phyloP scores from a whole-genome alignment of 2,113 vertebrate species.

The Australoheros scitulus region DNA sequence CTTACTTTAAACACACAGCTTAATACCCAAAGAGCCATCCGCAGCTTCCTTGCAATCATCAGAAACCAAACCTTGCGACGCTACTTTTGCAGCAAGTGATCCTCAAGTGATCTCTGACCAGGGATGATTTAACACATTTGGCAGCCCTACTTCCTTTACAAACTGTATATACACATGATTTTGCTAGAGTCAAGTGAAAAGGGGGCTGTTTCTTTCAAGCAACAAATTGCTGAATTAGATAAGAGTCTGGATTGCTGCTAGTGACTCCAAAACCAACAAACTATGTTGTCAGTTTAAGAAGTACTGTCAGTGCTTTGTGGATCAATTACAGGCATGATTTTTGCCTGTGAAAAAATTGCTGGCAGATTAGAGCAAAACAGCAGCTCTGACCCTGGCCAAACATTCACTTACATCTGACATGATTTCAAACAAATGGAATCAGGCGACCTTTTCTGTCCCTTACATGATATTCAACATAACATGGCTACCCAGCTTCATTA shows the following conservation, averaged over 20 bases:
- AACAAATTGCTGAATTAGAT: neutral
- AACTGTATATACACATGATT: neutral
- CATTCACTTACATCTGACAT: neutral
- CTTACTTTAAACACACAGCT: neutral
- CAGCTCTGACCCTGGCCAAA: neutral
- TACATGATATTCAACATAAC: constrained; percentile 15
- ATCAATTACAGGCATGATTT: neutral
- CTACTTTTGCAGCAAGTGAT: neutral
- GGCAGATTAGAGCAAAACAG: neutral
- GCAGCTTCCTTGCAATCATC: neutral
- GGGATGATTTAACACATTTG: neutral
- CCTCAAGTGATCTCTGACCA: neutral
- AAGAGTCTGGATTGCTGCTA: neutral
- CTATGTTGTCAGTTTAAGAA: neutral
- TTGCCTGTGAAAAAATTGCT: neutral
- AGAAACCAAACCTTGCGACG: neutral
- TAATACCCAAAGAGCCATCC: neutral
- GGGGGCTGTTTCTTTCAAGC: neutral
- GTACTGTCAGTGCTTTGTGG: neutral
- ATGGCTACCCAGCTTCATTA: constrained; percentile 33
- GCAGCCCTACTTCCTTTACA: neutral
- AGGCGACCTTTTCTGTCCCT: neutral
- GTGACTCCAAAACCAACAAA: neutral
- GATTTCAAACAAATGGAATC: constrained; percentile 2
- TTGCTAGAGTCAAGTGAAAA: neutral